Percentiles rank a stretch among this genome's conserved stretches.
phyloP scores from a whole-genome alignment of 1,140 invertebrate species.

The Saccostrea echinata region DNA sequence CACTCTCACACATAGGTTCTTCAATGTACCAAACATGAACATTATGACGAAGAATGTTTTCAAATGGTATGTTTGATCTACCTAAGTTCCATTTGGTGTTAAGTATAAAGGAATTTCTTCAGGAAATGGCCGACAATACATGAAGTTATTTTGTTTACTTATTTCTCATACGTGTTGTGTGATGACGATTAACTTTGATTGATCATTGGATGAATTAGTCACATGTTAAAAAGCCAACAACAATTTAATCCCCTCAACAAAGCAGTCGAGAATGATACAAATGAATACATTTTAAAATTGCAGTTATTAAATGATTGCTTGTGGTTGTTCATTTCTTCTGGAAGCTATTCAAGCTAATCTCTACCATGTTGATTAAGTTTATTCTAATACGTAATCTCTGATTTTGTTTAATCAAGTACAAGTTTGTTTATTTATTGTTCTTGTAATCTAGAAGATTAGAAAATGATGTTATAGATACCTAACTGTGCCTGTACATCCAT shows the following conservation, averaged over 20 bases:
- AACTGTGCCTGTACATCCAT: neutral
- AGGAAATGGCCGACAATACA: neutral
- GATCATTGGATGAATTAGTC: conserved; percentile 11
- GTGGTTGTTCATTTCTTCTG: neutral
- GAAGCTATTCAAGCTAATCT: conserved; percentile 8
- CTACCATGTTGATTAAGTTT: conserved; percentile 15
- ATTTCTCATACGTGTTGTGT: neutral
- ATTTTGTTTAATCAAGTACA: conserved; percentile 7
- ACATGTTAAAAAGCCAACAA: conserved; percentile 21
- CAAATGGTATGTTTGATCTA: neutral
- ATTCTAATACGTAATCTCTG: conserved; percentile 11
- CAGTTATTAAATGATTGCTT: neutral
- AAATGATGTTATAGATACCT: conserved; percentile 35
- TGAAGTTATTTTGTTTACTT: conserved; percentile 14
- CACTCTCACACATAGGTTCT: neutral
- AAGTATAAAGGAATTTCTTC: conserved; percentile 22
- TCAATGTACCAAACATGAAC: neutral
- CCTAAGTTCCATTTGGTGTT: neutral
- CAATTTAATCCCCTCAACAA: neutral
- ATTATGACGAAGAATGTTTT: neutral
- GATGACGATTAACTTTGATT: conserved; percentile 25
- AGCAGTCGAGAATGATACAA: neutral
- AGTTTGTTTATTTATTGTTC: conserved; percentile 34
- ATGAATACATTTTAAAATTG: neutral
- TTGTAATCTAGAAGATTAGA: conserved; percentile 29